Evolutionary conservation across 2,797 vertebrate genomes (phyloP).

Genomic region (Tenualosa ilisha): DNA sequence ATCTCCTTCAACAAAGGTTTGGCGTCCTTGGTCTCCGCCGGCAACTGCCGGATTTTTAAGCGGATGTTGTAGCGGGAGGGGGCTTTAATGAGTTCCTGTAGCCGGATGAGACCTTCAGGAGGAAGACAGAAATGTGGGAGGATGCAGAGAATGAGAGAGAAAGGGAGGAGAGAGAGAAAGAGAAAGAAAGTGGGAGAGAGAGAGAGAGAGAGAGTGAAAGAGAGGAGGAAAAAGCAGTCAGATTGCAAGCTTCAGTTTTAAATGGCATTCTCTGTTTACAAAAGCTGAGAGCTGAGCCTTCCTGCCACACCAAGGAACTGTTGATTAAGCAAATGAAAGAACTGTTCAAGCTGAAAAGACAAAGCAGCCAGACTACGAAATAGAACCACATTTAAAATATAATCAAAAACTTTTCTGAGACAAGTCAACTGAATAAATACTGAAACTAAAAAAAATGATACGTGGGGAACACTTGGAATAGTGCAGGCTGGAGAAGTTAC

Average conservation of each 20-base stretch:
- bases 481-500: background rate
- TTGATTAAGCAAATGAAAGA: constrained; percentile 51
- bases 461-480: constrained; percentile 8
- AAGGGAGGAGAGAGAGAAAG: constrained; percentile 17
- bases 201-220: constrained; percentile 50
- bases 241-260: background rate
- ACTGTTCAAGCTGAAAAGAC: constrained; percentile 6
- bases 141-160: constrained; percentile 26
- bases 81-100: constrained; percentile 98
- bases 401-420: constrained; percentile 9
- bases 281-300: background rate
- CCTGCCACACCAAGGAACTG: background rate
- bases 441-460: background rate
- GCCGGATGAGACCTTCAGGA: constrained; percentile 88
- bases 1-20: constrained; percentile 97
- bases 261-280: constrained; percentile 4
- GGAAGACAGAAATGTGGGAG: background rate
- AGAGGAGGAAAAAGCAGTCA: background rate
- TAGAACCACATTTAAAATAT: background rate
- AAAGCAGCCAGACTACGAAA: background rate
- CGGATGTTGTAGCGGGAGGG: constrained; percentile 97
- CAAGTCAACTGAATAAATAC: background rate
- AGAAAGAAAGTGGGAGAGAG: constrained; percentile 72
- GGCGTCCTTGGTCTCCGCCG: constrained; percentile 91
- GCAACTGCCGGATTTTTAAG: constrained; percentile 94